Evolutionary conservation across 2,888 invertebrate species (phyloP).

Genomic region (Augiades crinisus): DNA sequence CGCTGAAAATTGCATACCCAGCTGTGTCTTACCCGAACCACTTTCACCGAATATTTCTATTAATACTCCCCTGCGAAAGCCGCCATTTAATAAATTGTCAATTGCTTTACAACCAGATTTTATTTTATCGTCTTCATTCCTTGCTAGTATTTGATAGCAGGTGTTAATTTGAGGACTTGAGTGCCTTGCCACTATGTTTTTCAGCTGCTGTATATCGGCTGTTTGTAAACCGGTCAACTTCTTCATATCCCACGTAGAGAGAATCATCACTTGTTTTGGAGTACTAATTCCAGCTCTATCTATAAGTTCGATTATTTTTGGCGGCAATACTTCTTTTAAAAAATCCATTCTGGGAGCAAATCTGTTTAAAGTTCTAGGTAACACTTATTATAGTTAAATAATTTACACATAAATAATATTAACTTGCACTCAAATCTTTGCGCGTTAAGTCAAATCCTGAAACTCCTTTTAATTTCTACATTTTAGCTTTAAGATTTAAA

Average conservation of each 20-base stretch:
- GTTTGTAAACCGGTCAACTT: conserved; percentile 55
- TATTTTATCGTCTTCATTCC: conserved; percentile 45
- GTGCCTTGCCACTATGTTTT: conserved; percentile 49
- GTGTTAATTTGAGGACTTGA: conserved; percentile 42
- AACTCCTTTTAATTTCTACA: too few relatives aligned
- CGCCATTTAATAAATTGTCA: conserved; percentile 84
- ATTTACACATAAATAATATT: too few relatives aligned
- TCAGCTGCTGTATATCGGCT: conserved; percentile 54
- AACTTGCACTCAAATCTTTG: too few relatives aligned
- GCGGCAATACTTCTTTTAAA: conserved; percentile 43
- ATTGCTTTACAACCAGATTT: conserved; percentile 81
- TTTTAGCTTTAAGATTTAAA: too few relatives aligned
- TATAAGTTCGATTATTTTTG: conserved; percentile 50
- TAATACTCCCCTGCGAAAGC: conserved; percentile 84
- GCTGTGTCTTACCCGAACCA: conserved; percentile 91
- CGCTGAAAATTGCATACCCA: conserved; percentile 86
- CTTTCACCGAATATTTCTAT: conserved; percentile 92
- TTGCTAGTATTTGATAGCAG: conserved; percentile 39
- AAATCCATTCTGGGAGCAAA: conserved; percentile 29
- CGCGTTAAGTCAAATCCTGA: too few relatives aligned
- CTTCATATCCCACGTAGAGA: conserved; percentile 61
- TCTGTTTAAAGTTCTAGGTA: background rate
- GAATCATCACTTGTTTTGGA: conserved; percentile 51
- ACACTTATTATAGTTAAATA: too few relatives aligned
- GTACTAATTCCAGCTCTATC: conserved; percentile 59